These are phyloP conservation scores for Pseudococcus viburni DNA, from an alignment of 2,888 invertebrate genomes.

Conservation along the genomic window DNA sequence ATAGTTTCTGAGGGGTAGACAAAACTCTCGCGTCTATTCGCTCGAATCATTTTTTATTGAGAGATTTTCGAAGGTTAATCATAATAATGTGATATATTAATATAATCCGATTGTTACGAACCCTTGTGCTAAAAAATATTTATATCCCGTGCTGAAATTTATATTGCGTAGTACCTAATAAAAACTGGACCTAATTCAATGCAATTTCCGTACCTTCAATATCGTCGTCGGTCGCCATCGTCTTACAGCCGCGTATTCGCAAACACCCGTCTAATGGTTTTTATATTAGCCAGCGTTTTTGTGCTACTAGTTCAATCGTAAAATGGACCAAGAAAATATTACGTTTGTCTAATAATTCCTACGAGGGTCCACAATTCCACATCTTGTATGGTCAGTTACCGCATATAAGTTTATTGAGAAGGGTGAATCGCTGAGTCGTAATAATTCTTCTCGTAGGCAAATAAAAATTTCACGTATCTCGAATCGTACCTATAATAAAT, in stretches of 20 bases:
- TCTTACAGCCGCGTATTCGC: background rate
- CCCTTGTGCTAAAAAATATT: constrained; percentile 56
- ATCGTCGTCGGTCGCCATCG: background rate
- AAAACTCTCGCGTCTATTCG: constrained; percentile 45
- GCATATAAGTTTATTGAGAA: constrained; percentile 52
- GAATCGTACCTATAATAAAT: background rate
- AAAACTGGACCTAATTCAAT: constrained; percentile 57
- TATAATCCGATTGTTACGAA: constrained; percentile 56
- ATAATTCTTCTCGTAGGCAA: constrained; percentile 41
- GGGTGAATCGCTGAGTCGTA: constrained; percentile 52
- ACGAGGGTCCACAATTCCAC: constrained; percentile 19
- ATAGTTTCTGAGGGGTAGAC: constrained; percentile 32
- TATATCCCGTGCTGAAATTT: constrained; percentile 49
- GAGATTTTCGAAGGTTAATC: constrained; percentile 57
- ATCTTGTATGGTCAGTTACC: constrained; percentile 51
- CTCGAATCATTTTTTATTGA: constrained; percentile 56
- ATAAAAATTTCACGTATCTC: constrained; percentile 45
- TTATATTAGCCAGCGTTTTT: constrained; percentile 46
- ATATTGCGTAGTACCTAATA: constrained; percentile 43
- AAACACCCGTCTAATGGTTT: constrained; percentile 53
- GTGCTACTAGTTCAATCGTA: constrained; percentile 41
- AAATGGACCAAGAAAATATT: constrained; percentile 49
- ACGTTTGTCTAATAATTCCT: constrained; percentile 50
- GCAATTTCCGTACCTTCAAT: constrained; percentile 50
- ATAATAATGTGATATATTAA: constrained; percentile 59